Percentiles rank a stretch among this genome's conserved stretches.
Conservation (phyloP, 2,113 vertebrate species). For the Nannospalax galili region DNA sequence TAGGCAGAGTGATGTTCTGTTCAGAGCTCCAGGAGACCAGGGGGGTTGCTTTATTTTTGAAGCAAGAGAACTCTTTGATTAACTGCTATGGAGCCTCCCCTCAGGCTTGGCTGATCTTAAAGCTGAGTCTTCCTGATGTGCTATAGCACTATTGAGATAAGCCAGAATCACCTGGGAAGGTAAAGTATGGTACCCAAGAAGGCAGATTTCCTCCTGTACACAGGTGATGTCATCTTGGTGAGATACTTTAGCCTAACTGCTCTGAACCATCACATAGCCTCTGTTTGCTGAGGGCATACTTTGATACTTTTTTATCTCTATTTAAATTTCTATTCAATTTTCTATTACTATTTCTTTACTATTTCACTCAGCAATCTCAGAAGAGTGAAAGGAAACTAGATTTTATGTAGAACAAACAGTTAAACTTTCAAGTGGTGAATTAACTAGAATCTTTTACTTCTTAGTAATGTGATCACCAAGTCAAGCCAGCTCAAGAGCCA, state of each 20-base stretch:
- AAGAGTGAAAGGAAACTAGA: neutral
- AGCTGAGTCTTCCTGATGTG: neutral
- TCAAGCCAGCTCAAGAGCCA: neutral
- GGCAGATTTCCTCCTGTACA: accelerated
- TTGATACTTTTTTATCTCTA: neutral
- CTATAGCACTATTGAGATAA: accelerated
- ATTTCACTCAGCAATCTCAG: neutral
- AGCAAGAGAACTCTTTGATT: neutral
- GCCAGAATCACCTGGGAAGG: neutral
- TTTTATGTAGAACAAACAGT: neutral
- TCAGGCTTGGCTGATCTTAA: neutral
- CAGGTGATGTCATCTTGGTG: neutral
- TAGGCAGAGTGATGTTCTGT: neutral
- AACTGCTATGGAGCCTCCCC: too few relatives aligned
- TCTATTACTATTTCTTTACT: too few relatives aligned
- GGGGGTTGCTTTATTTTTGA: neutral
- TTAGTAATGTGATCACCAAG: neutral
- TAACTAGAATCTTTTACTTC: neutral
- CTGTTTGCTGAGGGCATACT: neutral
- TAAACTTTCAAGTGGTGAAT: neutral
- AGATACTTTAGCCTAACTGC: neutral
- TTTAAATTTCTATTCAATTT: neutral
- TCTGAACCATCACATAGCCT: neutral
- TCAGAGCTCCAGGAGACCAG: neutral
- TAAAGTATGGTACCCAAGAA: accelerated